Evolutionary conservation across 1,140 invertebrate genomes (phyloP), one percentile per base, ranked within the genome.

Genomic region (Caenorhabditis briggsae): DNA sequence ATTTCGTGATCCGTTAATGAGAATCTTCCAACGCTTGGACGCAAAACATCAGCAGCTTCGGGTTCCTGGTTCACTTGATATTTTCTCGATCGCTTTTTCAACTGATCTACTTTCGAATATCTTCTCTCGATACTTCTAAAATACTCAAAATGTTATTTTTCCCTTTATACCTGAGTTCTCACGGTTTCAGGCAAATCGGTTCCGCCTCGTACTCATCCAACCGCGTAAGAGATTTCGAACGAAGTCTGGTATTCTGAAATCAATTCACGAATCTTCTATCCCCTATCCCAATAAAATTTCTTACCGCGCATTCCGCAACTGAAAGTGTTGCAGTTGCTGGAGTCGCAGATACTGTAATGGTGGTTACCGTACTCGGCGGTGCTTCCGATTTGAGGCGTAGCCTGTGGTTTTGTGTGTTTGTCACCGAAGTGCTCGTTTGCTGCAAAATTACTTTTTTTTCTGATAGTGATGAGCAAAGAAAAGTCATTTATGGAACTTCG

Each of bases 191-290:
- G 25, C 33, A 84, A 20, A 84, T 59, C 0, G 56, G 82, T 5
- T 59, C 56, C 12, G 41, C 53, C 8, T 59, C 56, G 23, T 82
- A 55, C 56, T 84, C 86, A 87, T 87, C 86, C 61, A 87, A 33
- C 61, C 86, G 50, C 59, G 82, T 87, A 0, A 87, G 55, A 55
- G 86, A 87, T 56, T 87, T 87, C 7, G 86, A 87, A 18, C 86
- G 82, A 9, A 78, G 53, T 33, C 82, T 33, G 48, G 43, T 78
- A 46, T 85, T 74, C 53, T 46, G 25, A 50, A 55, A 70, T 11
- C 16, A 3, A 1, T 65, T n/a, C 16, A n/a, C 2, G 20, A 23
- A 18, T 8, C 14, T 83, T 20, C 16, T 16, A 46, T 11, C 58
- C 11, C 25, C 2, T 48, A 11, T 25, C 48, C 18, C 14, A 43